These are phyloP conservation scores for Drosophila buzzatii DNA, from an alignment of 2,888 invertebrate genomes.

Conservation along the genomic window DNA sequence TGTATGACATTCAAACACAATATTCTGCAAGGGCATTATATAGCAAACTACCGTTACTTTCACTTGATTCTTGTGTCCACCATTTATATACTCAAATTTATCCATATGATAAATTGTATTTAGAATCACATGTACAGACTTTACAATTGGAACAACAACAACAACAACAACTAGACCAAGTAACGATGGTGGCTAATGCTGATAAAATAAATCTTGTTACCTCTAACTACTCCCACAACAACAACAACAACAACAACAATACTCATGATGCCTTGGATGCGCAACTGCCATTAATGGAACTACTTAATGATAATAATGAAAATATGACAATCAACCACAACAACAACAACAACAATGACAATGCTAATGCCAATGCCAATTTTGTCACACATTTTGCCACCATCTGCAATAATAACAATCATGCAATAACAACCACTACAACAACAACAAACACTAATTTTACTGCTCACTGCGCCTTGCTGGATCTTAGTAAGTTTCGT, in stretches of 20 bases:
- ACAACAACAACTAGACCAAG: slow-evolving; percentile 84
- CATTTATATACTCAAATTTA: slow-evolving; percentile 71
- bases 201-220: slow-evolving; percentile 86
- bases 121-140: slow-evolving; percentile 86
- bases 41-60: slow-evolving; percentile 23
- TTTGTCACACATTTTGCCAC: slow-evolving; percentile 64
- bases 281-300: slow-evolving; percentile 55
- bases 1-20: too few relatives aligned
- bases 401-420: slow-evolving; percentile 64
- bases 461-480: slow-evolving; percentile 75
- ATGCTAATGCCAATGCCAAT: slow-evolving; percentile 63
- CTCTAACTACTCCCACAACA: slow-evolving; percentile 83
- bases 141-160: slow-evolving; percentile 86
- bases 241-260: slow-evolving; percentile 52
- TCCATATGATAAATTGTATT: slow-evolving; percentile 84
- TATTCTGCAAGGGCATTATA: slow-evolving; percentile 31
- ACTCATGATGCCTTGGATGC: slow-evolving; percentile 52
- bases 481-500: slow-evolving; percentile 84
- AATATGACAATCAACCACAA: slow-evolving; percentile 55
- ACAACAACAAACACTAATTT: slow-evolving; percentile 63
- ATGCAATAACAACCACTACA: slow-evolving; percentile 58
- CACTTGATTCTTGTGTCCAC: slow-evolving; percentile 61
- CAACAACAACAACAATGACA: slow-evolving; percentile 47
- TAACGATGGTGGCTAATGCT: slow-evolving; percentile 86
- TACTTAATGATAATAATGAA: slow-evolving; percentile 42